Percentiles rank a stretch among this genome's conserved stretches.
Conservation (phyloP, 2,888 invertebrate species). For the Pristionchus fissidentatus region DNA sequence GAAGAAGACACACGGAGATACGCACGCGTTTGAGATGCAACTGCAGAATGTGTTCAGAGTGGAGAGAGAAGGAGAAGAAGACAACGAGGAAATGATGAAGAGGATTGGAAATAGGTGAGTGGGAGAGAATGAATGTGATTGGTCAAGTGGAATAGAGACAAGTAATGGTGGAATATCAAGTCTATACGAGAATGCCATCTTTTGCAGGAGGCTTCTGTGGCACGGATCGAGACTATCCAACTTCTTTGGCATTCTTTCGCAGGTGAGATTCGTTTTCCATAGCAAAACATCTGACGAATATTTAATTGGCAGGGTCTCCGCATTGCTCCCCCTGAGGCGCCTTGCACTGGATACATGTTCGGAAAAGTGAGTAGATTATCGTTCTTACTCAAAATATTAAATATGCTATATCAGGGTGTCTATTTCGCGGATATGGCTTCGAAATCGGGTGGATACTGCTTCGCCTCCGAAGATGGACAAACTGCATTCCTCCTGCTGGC, state of each 20-base stretch:
- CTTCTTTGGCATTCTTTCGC: conserved; percentile 78
- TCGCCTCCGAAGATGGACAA: conserved; percentile 75
- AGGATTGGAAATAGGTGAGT: conserved; percentile 76
- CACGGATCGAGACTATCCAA: conserved; percentile 79
- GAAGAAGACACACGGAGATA: conserved; percentile 91
- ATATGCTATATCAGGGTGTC: conserved; percentile 73
- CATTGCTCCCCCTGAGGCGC: conserved; percentile 79
- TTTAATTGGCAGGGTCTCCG: conserved; percentile 75
- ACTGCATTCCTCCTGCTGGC: conserved; percentile 76
- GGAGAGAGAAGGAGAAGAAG: conserved; percentile 75
- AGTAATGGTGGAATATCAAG: too few species aligned
- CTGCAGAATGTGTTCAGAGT: conserved; percentile 76
- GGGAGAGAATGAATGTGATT: neutral
- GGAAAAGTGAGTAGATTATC: conserved; percentile 74
- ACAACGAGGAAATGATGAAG: conserved; percentile 68
- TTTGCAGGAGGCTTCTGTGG: conserved; percentile 77
- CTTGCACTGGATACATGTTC: conserved; percentile 78
- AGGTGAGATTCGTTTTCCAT: conserved; percentile 7
- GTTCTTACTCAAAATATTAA: neutral
- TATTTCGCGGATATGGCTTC: conserved; percentile 79
- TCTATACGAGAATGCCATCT: neutral
- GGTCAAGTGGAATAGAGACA: neutral
- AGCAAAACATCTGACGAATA: neutral
- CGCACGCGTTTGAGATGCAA: conserved; percentile 85
- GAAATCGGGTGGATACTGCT: conserved; percentile 79